These are phyloP conservation scores for Daphoenositta chrysoptera DNA, from an alignment of 2,113 vertebrate species.

Conservation along the genomic window DNA sequence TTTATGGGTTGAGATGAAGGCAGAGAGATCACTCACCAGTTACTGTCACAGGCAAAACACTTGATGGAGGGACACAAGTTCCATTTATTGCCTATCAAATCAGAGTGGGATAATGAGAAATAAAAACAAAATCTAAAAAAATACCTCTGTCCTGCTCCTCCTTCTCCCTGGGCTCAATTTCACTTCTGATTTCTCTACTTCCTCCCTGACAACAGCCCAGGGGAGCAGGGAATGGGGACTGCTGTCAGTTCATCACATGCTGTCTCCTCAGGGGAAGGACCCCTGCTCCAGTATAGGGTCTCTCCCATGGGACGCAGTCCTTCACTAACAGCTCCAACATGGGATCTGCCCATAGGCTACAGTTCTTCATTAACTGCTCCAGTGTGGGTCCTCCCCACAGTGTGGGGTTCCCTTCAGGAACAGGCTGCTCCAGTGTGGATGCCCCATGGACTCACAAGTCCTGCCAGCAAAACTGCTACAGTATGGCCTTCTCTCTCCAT, in stretches of 20 bases:
- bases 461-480: background rate
- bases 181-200: background rate
- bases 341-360: background rate
- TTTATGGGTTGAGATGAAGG: fast-evolving
- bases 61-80: background rate
- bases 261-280: background rate
- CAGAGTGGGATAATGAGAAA: background rate
- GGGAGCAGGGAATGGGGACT: background rate
- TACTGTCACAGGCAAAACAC: background rate
- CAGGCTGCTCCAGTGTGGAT: background rate
- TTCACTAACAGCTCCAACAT: background rate
- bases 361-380: background rate
- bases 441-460: background rate
- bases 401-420: background rate
- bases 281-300: background rate
- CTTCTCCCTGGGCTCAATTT: background rate
- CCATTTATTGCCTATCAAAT: background rate
- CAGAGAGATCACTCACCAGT: background rate
- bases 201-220: background rate
- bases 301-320: background rate
- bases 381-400: background rate
- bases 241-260: background rate
- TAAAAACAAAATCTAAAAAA: background rate
- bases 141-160: fast-evolving
- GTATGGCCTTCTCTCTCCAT: background rate